These are phyloP conservation scores for Copidosoma aretas DNA, from an alignment of 2,888 invertebrate species.

Conservation along the genomic window DNA sequence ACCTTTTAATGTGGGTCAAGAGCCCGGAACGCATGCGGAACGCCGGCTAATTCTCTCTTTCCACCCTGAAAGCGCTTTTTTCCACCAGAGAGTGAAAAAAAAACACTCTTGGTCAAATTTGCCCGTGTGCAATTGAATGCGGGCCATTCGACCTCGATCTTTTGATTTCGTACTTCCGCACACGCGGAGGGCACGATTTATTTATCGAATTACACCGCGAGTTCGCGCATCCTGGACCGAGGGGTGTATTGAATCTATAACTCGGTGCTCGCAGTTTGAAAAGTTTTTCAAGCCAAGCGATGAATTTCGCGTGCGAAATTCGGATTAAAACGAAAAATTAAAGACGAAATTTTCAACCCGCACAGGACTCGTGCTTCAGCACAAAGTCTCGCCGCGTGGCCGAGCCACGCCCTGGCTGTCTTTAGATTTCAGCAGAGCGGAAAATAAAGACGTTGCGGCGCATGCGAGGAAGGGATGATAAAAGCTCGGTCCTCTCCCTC, in stretches of 20 bases:
- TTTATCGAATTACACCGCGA: background rate
- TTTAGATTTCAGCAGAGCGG: constrained; percentile 22
- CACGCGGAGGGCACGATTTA: background rate
- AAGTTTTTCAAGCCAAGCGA: too few species aligned
- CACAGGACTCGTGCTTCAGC: too few species aligned
- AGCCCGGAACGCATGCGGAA: background rate
- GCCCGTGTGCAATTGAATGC: background rate
- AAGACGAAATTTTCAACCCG: background rate
- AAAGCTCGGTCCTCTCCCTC: too few species aligned
- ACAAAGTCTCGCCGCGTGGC: background rate
- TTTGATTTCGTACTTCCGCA: background rate
- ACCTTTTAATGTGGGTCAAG: constrained; percentile 11
- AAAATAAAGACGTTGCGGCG: constrained; percentile 16
- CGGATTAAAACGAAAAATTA: too few species aligned
- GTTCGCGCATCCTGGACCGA: too few species aligned
- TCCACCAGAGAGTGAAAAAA: background rate
- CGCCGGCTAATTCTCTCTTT: constrained; percentile 10
- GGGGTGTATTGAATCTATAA: too few species aligned
- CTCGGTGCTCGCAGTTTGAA: too few species aligned
- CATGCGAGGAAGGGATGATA: background rate
- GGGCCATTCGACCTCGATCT: background rate
- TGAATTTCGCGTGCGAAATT: too few species aligned
- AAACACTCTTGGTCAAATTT: constrained; percentile 1
- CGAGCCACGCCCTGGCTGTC: background rate
- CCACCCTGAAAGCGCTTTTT: background rate